Evolutionary conservation across 2,797 vertebrate species (phyloP), one percentile per base, ranked within the genome.

Genomic region (Eptatretus atami): DNA sequence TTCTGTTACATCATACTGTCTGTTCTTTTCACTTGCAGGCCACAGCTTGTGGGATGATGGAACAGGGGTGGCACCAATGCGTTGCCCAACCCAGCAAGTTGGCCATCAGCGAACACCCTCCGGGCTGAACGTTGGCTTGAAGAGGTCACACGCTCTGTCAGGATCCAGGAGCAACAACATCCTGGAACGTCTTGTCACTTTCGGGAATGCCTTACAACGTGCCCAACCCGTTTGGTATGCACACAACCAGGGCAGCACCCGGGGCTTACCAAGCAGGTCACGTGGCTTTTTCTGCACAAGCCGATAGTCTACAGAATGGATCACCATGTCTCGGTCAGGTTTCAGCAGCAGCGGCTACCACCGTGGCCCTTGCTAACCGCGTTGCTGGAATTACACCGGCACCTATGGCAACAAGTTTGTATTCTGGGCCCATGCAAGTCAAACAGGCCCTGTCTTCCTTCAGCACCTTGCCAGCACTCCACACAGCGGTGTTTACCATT

Each of bases 81-180:
- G 52, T 53, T 65, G 3, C 15, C 69, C 73, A 4, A 69, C 73
- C 52, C 73, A 73, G 67, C 78, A 79, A 63, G 74, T 77, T 0
- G 79, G 84, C 52, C 85, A 90, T 74, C 81, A 72, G 66, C 78
- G 85, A 54, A 90, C 85, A 0, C 83, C 85, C 1, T 90, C 85
- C 0, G 85, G 71, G 85, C 85, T 0, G 85, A 90, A 70, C 73
- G 84, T 63, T 90, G 85, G 85, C 69, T 90, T 64, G 82, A 90
- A 64, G 84, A 90, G 66, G 84, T 86, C 11, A 81, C 85, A 53
- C 81, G 82, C 66, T 78, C 75, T 1, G 82, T 82, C 57, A 81
- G 76, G 67, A 74, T 78, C 1, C 81, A 77, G 67, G 76, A 81
- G 57, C 78, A 78, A 63, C 73, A 69, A 53, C 71, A 71, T 53